Conservation (phyloP, 2,797 vertebrate species). For the Vespertilio murinus region DNA sequence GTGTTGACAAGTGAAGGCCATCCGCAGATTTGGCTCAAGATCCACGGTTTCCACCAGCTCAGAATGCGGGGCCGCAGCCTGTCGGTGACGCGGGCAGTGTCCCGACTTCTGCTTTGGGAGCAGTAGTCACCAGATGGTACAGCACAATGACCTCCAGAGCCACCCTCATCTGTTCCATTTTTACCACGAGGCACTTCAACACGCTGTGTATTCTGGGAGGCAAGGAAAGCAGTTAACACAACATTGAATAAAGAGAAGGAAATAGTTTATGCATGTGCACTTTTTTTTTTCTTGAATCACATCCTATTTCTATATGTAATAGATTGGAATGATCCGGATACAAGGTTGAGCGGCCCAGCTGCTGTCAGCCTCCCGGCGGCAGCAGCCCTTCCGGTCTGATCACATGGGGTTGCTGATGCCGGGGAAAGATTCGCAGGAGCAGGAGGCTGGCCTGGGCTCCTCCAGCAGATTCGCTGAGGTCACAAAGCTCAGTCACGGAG, state of each 20-base stretch:
- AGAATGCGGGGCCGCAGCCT: fast-evolving
- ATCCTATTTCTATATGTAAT: not conserved
- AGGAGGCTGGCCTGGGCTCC: not conserved
- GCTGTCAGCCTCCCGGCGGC: not conserved
- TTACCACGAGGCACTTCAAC: not conserved
- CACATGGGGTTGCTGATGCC: not conserved
- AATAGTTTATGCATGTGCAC: fast-evolving
- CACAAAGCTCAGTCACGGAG: not conserved
- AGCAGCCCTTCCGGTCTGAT: not conserved
- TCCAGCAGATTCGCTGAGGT: not conserved
- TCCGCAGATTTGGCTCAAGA: fast-evolving
- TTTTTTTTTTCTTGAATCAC: not conserved
- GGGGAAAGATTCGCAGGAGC: not conserved
- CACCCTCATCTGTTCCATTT: fast-evolving
- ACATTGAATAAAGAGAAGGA: not conserved
- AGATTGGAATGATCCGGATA: not conserved
- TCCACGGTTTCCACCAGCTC: fast-evolving
- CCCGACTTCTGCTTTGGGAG: not conserved
- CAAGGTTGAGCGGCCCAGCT: not conserved
- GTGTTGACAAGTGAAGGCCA: fast-evolving
- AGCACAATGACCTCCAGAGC: not conserved
- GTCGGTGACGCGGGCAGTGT: fast-evolving
- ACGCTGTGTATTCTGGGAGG: fast-evolving
- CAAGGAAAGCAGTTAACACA: not conserved
- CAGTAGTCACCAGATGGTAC: fast-evolving